These are phyloP conservation scores for Chrysaora quinquecirrha DNA, from an alignment of 30 jellyfish, hydroid and myxozoan species.

Conservation along the genomic window DNA sequence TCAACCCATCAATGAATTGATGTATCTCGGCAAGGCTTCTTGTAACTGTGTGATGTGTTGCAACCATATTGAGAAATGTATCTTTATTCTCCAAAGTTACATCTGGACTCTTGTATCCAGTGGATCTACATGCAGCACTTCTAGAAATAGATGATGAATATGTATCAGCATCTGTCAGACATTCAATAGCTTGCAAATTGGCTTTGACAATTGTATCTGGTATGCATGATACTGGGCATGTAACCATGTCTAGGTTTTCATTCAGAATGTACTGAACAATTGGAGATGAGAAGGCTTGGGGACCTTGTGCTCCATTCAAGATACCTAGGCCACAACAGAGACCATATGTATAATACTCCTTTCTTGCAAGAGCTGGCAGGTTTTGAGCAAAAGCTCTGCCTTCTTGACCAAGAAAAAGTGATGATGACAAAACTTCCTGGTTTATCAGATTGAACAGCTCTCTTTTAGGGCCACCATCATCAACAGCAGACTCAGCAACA, in stretches of 20 bases:
- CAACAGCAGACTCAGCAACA: neutral
- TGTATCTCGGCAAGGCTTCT: slow-evolving; percentile 6
- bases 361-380: neutral
- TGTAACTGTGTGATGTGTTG: slow-evolving; percentile 19
- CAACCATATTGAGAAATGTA: neutral
- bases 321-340: slow-evolving; percentile 7
- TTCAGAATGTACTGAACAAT: slow-evolving; percentile 6
- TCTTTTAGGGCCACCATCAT: neutral
- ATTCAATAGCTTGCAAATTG: neutral
- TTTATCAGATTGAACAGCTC: neutral
- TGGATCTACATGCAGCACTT: neutral
- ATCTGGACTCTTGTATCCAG: neutral
- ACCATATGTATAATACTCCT: slow-evolving; percentile 1
- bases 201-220: neutral
- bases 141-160: neutral
- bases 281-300: slow-evolving; percentile 19
- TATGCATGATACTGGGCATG: neutral
- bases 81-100: slow-evolving; percentile 5
- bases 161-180: slow-evolving; percentile 8
- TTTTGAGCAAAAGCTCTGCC: neutral
- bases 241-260: too few species aligned
- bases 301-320: slow-evolving; percentile 26
- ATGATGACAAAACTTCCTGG: neutral
- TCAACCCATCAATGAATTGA: slow-evolving; percentile 24
- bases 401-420: neutral